Evolutionary conservation across 1,140 invertebrate species (phyloP).

Genomic region (Eubasilissa regina): DNA sequence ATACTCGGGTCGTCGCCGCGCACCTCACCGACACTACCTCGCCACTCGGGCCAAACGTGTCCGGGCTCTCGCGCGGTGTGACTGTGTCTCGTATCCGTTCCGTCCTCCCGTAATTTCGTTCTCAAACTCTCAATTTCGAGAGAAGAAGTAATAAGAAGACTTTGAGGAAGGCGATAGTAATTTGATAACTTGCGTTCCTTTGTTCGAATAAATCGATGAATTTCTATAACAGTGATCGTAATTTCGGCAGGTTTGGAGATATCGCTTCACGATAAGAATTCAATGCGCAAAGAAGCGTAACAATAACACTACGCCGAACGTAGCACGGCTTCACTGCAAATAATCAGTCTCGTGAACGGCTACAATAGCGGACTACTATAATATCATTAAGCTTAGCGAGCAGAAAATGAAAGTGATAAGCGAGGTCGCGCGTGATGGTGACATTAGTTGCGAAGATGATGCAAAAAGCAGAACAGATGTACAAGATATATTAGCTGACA

Average conservation of each 20-base stretch:
- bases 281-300: neutral
- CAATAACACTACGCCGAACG: neutral
- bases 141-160: no score
- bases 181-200: no score
- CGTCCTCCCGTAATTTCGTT: no score
- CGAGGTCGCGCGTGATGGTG: conserved; percentile 43
- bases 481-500: conserved; percentile 57
- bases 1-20: neutral
- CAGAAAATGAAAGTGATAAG: conserved; percentile 57
- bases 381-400: no score
- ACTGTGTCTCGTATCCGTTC: no score
- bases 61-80: conserved; percentile 6
- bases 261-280: conserved; percentile 5
- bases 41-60: neutral
- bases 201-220: no score
- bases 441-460: conserved; percentile 46
- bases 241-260: neutral
- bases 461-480: conserved; percentile 53
- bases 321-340: neutral
- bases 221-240: neutral
- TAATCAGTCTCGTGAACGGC: neutral
- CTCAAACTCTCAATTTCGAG: no score
- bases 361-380: neutral
- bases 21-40: neutral
- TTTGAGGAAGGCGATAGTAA: no score